Base-by-base conservation (phyloP, 2,888 invertebrate genomes). In the Drosophila stalkeri region DNA sequence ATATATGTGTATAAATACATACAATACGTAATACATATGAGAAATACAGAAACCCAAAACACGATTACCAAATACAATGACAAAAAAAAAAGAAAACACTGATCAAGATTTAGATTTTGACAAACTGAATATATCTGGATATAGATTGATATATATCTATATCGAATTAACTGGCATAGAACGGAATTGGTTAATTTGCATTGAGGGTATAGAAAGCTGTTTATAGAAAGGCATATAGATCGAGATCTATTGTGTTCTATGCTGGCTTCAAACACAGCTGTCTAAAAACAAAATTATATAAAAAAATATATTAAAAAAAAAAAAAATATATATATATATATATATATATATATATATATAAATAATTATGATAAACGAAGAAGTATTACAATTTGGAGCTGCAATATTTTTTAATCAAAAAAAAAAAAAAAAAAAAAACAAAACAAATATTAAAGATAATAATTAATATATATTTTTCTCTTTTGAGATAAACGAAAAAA, bases 161-260 rank as follows among this genome's bases (percentile, higher is more conserved):
- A 41, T 55, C 37, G 12, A 18, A 5, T 18, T n/a, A 55, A 44
- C 69, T 59, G 44, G 64, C 72, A 72, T 60, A 64, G 71, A 71
- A 44, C 35, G 23, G 55, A 55, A 55, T 55, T 55, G 55, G 27
- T 27, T 27, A 27, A 41, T 41, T 27, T 27, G 23, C 16, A 37
- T 16, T n/a, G 39, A 6, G 23, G 16, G 11, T n/a, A n/a, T 14
- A 20, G 33, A 31, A 9, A 46, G 14, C n/a, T 14, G 56, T 44
- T 44, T 23, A 14, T 14, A 2, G 14, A 20, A 23, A 7, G 44
- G 18, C 18, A 41, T 20, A 33, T 33, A 44, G 31, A 49, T 86
- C 91, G 91, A 92, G 92, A 91, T 91, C 91, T 88, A 87, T 78
- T 90, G 90, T 91, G 91, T 91, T 91, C 92, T 90, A 89, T 81